Evolutionary conservation across 2,797 vertebrate species (phyloP).

Genomic region (Otolemur crassicaudatus): DNA sequence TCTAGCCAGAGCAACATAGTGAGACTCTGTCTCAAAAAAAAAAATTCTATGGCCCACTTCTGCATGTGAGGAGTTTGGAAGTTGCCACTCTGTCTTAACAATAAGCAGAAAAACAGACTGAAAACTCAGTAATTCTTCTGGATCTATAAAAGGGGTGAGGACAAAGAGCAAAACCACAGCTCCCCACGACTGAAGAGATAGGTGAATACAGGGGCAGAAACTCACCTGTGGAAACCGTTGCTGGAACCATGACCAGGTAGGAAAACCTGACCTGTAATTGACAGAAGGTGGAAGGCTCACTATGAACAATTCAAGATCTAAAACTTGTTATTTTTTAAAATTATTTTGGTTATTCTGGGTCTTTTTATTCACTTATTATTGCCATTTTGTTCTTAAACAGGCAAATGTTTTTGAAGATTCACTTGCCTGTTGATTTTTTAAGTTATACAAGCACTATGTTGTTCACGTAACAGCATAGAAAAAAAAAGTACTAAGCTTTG

Average conservation of each 20-base stretch:
- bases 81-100: background rate
- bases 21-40: background rate
- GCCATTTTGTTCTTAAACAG: slow-evolving; percentile 60
- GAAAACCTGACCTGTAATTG: background rate
- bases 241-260: background rate
- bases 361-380: slow-evolving; percentile 58
- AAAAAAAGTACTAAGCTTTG: background rate
- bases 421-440: slow-evolving; percentile 54
- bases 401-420: slow-evolving; percentile 30
- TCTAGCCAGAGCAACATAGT: no score
- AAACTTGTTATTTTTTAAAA: background rate
- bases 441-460: background rate
- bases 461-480: background rate
- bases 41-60: background rate
- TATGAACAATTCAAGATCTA: background rate
- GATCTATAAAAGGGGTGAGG: background rate
- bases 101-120: background rate
- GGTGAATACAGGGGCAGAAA: background rate
- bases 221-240: background rate
- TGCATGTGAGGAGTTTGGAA: background rate
- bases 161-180: background rate
- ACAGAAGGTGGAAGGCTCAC: background rate
- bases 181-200: background rate
- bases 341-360: background rate
- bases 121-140: background rate